phyloP scores from a whole-genome alignment of 2,888 invertebrate species.

The Agonum fuliginosum region DNA sequence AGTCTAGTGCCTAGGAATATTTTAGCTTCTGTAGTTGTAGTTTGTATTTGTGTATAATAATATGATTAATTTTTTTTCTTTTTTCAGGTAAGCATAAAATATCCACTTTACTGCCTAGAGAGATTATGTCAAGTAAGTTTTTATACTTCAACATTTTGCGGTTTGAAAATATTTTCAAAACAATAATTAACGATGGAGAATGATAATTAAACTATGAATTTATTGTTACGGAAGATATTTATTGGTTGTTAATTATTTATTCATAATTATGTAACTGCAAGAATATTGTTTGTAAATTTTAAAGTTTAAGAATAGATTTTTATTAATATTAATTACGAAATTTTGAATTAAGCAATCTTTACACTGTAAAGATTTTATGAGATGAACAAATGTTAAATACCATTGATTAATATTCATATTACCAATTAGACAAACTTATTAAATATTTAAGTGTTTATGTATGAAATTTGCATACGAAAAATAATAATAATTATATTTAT shows the following conservation, averaged over 20 bases:
- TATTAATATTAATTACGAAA: neutral
- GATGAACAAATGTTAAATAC: neutral
- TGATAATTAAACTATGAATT: conserved; percentile 25
- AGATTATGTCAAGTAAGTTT: conserved; percentile 13
- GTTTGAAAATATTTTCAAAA: conserved; percentile 14
- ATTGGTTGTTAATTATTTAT: conserved; percentile 11
- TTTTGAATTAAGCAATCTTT: conserved; percentile 5
- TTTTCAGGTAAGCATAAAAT: conserved; percentile 37
- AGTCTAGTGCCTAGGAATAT: conserved; percentile 36
- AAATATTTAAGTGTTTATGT: neutral
- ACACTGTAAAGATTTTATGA: neutral
- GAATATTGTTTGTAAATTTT: conserved; percentile 21
- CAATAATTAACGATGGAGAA: neutral
- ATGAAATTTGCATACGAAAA: neutral
- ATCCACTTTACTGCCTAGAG: conserved; percentile 11
- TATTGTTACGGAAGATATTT: conserved; percentile 14
- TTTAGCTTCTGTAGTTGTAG: conserved; percentile 36
- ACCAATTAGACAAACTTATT: neutral
- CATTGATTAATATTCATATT: conserved; percentile 15
- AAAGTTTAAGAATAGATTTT: neutral
- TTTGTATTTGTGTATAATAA: conserved; percentile 21
- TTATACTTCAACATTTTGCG: neutral
- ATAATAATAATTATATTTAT: neutral
- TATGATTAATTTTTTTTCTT: conserved; percentile 25
- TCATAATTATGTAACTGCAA: conserved; percentile 13